Conservation (phyloP, 2,113 vertebrate genomes). For the Ptychochromis oligacanthus region DNA sequence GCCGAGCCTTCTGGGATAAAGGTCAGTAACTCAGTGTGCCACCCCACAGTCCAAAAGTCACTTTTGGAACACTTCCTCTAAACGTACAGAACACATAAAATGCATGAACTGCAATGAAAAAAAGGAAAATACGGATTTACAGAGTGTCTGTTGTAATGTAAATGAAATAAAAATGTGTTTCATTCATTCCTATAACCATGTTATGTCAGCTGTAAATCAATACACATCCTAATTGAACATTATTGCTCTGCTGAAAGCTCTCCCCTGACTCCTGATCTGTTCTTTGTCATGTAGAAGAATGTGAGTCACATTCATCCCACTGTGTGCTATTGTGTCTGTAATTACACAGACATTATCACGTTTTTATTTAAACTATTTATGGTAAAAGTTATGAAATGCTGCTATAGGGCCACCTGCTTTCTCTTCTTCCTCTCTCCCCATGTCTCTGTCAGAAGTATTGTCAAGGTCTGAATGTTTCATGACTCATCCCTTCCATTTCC, state of each 20-base stretch:
- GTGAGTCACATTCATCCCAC: slow-evolving; percentile 25
- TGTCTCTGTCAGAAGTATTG: slow-evolving; percentile 1
- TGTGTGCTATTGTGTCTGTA: slow-evolving; percentile 10
- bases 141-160: neutral
- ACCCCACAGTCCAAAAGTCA: slow-evolving; percentile 14
- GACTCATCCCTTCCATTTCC: slow-evolving; percentile 22
- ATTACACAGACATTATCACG: slow-evolving; percentile 34
- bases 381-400: slow-evolving; percentile 29
- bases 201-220: slow-evolving; percentile 6
- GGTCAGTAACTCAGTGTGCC: slow-evolving; percentile 9
- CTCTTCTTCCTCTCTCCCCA: neutral
- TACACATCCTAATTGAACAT: neutral
- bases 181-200: neutral
- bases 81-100: neutral
- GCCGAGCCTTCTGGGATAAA: neutral
- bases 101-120: neutral
- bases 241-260: slow-evolving; percentile 10
- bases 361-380: slow-evolving; percentile 38
- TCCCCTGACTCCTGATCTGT: neutral
- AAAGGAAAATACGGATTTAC: neutral
- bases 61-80: neutral
- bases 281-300: neutral
- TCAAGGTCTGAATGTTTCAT: slow-evolving; percentile 26
- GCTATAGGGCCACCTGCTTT: slow-evolving; percentile 20
- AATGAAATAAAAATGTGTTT: neutral